A percentile compares a stretch with the other conserved stretches of the same genome.
phyloP scores from a whole-genome alignment of 1,140 invertebrate species.

The Lethrus apterus region DNA sequence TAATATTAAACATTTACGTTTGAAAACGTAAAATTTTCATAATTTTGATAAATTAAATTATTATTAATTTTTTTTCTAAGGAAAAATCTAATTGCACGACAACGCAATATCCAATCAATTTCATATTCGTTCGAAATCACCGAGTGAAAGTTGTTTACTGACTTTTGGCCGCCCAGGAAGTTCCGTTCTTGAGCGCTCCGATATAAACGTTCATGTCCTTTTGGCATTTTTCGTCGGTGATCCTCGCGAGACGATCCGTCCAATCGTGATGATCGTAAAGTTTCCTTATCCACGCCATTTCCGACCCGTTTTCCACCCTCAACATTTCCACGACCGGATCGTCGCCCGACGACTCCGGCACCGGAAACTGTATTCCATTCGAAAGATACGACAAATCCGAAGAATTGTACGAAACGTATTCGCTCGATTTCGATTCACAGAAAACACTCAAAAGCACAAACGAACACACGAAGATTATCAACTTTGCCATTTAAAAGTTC shows the following conservation, averaged over 20 bases:
- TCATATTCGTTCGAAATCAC: not conserved
- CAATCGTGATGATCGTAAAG: conserved; percentile 60
- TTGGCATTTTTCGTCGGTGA: conserved; percentile 47
- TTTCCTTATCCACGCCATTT: conserved; percentile 55
- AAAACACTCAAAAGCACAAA: not conserved
- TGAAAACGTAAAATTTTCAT: not conserved
- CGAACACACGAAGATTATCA: not conserved
- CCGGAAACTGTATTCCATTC: conserved; percentile 37
- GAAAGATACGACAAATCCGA: conserved; percentile 36
- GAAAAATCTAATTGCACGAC: not conserved
- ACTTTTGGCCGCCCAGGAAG: conserved; percentile 65
- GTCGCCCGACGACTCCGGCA: conserved; percentile 18
- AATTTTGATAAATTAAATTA: not conserved
- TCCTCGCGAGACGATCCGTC: conserved; percentile 39
- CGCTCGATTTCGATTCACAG: not conserved
- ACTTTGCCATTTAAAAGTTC: conserved; percentile 1
- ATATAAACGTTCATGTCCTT: conserved; percentile 51
- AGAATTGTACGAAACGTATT: conserved; percentile 32
- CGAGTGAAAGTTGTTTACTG: conserved; percentile 38
- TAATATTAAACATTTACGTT: no score
- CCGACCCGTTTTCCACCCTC: conserved; percentile 26
- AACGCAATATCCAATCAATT: not conserved
- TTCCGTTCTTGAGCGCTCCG: conserved; percentile 47
- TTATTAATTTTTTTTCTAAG: not conserved
- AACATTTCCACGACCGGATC: conserved; percentile 16